Evolutionary conservation across 2,888 invertebrate genomes (phyloP), one percentile per base, ranked within the genome.

Genomic region (Pemphredon lugubris): DNA sequence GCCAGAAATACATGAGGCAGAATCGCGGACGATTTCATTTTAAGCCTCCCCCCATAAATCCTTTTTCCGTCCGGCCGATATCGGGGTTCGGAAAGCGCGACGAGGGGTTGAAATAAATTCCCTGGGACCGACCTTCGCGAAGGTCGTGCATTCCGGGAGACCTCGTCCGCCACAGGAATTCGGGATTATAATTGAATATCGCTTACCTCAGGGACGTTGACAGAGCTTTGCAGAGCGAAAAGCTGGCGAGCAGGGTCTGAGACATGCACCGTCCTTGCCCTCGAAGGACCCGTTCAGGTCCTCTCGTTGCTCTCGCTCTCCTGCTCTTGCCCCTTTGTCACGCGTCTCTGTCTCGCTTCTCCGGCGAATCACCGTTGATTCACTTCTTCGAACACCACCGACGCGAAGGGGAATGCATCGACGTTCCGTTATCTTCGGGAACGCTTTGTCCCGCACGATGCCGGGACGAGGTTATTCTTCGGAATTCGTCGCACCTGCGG

Each of bases 171-270:
- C 40, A 40, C 14, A 40, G 45, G 23, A 50, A 26, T 58, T 39
- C 42, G 53, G 11, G 21, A 6, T 40, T 16, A 4, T 5, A 32
- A 44, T 9, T 14, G 30, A 14, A 20, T 30, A 42, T 20, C 34
- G 23, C 77, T 82, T 68, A 86, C 86, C 86, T 86, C 86, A 86
- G 83, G 82, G 74, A 84, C 71, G 86, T 86, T 77, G 82, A 67
- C 83, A 76, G 82, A 83, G 80, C 86, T 81, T 81, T 79, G 81
- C 77, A 78, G 79, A 77, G 71, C 72, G 80, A 86, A 86, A 83
- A 81, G 77, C 75, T 78, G 71, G 40, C 50, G 59, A 73, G 69
- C 81, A 68, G 55, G 79, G 72, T 76, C 77, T 75, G 83, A 83
- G 86, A 86, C 86, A 86, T 86, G 74, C 85, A 85, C 84, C 75